Conservation (phyloP, 2,888 invertebrate species). For the Endotricha flammealis region DNA sequence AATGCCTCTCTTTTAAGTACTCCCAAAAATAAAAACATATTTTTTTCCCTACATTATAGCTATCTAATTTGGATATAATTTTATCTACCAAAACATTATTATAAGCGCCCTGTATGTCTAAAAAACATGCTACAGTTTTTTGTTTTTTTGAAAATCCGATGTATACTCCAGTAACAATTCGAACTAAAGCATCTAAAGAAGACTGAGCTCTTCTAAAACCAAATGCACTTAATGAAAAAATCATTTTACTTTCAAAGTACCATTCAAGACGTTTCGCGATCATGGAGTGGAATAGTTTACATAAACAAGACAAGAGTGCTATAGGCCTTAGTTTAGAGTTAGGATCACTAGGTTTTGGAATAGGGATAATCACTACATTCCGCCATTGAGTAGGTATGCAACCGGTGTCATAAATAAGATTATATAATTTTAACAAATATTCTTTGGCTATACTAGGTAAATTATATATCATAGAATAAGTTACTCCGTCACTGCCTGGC, state of each 20-base stretch:
- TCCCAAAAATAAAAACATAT: background rate
- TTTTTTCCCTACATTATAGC: background rate
- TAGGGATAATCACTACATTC: constrained; percentile 15
- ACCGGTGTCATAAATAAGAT: constrained; percentile 5
- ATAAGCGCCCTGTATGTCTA: background rate
- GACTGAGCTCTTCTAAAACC: background rate
- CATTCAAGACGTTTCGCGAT: no score
- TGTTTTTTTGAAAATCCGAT: background rate
- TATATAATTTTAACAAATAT: constrained; percentile 12
- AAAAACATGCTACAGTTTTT: background rate
- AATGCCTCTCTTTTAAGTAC: background rate
- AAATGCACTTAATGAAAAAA: background rate
- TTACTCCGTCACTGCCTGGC: constrained; percentile 15
- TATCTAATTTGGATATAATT: background rate
- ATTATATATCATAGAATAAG: constrained; percentile 18
- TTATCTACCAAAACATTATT: background rate
- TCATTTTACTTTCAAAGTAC: no score
- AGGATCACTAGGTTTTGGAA: constrained; percentile 14
- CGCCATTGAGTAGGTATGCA: constrained; percentile 18
- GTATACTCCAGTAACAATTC: background rate
- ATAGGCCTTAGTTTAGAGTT: constrained; percentile 12
- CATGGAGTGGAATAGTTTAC: constrained; percentile 19
- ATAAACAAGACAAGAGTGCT: constrained; percentile 15
- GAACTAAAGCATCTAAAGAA: background rate
- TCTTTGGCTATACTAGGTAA: constrained; percentile 9